These are phyloP conservation scores for Liasis olivaceus DNA, from an alignment of 2,797 vertebrate genomes.

Conservation along the genomic window DNA sequence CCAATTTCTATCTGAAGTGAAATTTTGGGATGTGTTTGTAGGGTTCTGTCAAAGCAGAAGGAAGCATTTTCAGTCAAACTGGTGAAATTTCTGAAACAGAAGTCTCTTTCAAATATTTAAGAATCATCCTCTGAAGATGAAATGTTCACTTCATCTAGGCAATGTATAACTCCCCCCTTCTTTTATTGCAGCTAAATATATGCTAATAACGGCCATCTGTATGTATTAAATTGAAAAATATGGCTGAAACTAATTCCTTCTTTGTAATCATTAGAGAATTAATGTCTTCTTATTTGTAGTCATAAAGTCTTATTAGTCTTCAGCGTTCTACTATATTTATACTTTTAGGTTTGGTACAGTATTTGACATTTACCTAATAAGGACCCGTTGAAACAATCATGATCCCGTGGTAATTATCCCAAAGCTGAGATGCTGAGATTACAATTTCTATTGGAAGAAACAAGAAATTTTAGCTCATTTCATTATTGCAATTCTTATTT, in stretches of 20 bases:
- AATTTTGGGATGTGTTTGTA: not conserved
- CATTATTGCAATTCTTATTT: not conserved
- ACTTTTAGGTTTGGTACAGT: not conserved
- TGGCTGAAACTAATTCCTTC: conserved; percentile 36
- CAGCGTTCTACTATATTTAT: not conserved
- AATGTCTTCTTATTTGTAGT: conserved; percentile 21
- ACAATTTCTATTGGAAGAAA: not conserved
- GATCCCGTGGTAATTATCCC: not conserved
- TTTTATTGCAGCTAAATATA: conserved; percentile 33
- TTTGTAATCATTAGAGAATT: conserved; percentile 17
- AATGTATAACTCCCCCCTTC: conserved; percentile 21
- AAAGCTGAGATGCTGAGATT: not conserved
- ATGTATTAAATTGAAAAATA: conserved; percentile 40
- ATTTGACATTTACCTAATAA: not conserved
- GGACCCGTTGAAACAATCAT: not conserved
- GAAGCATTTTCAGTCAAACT: not conserved
- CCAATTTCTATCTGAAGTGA: not conserved
- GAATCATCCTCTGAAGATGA: conserved; percentile 15
- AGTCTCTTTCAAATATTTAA: no score
- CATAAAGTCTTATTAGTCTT: not conserved
- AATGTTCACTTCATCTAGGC: conserved; percentile 29
- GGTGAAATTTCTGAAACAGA: not conserved
- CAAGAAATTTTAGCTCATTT: not conserved
- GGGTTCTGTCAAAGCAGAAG: not conserved
- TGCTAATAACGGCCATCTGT: conserved; percentile 42